A percentile compares a stretch with the other conserved stretches of the same genome.
Conservation (phyloP, 1,140 invertebrate genomes). For the Rhagoletis pomonella region DNA sequence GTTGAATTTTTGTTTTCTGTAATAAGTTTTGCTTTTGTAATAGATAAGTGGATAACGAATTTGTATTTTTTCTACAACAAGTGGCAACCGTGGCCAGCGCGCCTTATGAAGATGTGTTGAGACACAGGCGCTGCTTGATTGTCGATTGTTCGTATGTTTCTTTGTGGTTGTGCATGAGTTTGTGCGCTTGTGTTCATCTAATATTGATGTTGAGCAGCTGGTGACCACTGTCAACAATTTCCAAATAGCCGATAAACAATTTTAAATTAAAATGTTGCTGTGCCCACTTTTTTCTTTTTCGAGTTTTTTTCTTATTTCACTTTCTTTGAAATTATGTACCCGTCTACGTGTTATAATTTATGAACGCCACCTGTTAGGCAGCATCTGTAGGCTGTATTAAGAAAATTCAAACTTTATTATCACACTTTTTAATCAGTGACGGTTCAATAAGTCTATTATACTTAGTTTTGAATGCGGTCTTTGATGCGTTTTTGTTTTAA, state of each 20-base stretch:
- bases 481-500: neutral
- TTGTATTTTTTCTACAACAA: neutral
- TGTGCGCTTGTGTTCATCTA: neutral
- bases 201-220: slow-evolving; percentile 34
- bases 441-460: slow-evolving; percentile 30
- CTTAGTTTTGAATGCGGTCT: neutral
- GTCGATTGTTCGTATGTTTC: neutral
- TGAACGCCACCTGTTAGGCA: slow-evolving; percentile 4
- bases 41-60: no score
- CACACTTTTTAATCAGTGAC: slow-evolving; percentile 46
- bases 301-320: neutral
- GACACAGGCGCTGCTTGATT: neutral
- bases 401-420: neutral
- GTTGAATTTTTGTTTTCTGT: no score
- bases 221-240: slow-evolving; percentile 31
- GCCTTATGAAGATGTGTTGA: slow-evolving; percentile 1
- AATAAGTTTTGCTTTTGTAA: no score
- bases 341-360: slow-evolving; percentile 27
- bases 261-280: slow-evolving; percentile 16
- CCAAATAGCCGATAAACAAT: slow-evolving; percentile 33
- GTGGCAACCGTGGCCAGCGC: neutral
- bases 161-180: neutral
- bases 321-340: neutral
- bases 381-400: neutral
- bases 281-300: neutral